Percentiles rank a stretch among this genome's conserved stretches.
These are phyloP conservation scores for Harpagoxenus sublaevis DNA, from an alignment of 2,888 invertebrate species.

Conservation along the genomic window DNA sequence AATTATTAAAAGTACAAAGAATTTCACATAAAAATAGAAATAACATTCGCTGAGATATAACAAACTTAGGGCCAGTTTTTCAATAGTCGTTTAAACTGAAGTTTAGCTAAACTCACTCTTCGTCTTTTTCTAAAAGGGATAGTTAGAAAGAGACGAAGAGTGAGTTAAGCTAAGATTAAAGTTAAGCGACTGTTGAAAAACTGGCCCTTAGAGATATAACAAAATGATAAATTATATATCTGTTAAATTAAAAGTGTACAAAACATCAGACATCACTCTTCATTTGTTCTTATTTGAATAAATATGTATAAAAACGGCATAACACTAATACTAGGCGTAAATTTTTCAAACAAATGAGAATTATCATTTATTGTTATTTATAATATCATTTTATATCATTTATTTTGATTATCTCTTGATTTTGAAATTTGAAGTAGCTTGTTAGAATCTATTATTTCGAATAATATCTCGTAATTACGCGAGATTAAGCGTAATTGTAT, in stretches of 20 bases:
- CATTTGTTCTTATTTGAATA: background rate
- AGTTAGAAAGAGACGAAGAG: no score
- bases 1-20: constrained; percentile 1
- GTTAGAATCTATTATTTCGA: background rate
- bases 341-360: background rate
- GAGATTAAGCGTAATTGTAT: background rate
- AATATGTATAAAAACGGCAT: background rate
- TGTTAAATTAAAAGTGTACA: background rate
- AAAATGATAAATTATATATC: background rate
- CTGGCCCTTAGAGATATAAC: background rate
- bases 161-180: no score
- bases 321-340: background rate
- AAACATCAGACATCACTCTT: background rate
- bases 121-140: no score
- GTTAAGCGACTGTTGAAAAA: no score
- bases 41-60: background rate
- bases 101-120: no score
- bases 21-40: background rate
- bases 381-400: background rate
- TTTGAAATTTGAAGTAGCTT: background rate
- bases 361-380: no score
- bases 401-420: background rate
- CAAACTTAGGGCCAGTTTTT: no score
- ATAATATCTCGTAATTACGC: constrained; percentile 11
- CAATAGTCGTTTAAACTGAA: no score